Evolutionary conservation across 2,888 invertebrate species (phyloP), one percentile per base, ranked within the genome.

Genomic region (Oligia strigilis): DNA sequence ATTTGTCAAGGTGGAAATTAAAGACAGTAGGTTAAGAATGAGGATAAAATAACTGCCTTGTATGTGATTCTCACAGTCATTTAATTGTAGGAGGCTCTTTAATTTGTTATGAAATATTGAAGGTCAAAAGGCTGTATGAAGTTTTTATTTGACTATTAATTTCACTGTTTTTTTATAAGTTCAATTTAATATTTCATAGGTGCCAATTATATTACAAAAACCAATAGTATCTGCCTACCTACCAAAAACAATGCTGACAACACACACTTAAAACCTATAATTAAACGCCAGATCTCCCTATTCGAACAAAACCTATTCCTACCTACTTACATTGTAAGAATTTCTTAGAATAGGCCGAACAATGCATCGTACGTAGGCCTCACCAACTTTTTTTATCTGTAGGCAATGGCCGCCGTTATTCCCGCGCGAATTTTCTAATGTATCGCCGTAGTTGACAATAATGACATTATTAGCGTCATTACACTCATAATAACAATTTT

Each of bases 371-470:
- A 72, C 70, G 46, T 69, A 80, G 82, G 86, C 87, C 77, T 72
- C 69, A 43, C 73, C 5, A 76, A 81, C 79, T 88, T 89, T 89
- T 89, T 89, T 65, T 81, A 58, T 40, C 40, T 29, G n/a, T 80
- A 84, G 83, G 81, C 90, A 89, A 83, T 83, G 87, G 77, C 81
- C 84, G 79, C 17, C 23, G 77, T 85, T 83, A 85, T 89, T 90
- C 88, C 79, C 78, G 83, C 83, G 77, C 72, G 64, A 84, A 90
- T 89, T 90, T 88, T 87, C 89, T 90, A 82, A 82, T 81, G 78
- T 81, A 75, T 65, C 52, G 66, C 40, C 36, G 70, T n/a, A 40
- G 78, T 77, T 82, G 78, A 74, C 79, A 65, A 78, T 89, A 85
- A 87, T 87, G 87, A 83, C 80, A 81, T 82, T 87, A 86, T 86